Evolutionary conservation across 1,140 invertebrate species (phyloP), one percentile per base, ranked within the genome.

Genomic region (Hesperophylax magnus): DNA sequence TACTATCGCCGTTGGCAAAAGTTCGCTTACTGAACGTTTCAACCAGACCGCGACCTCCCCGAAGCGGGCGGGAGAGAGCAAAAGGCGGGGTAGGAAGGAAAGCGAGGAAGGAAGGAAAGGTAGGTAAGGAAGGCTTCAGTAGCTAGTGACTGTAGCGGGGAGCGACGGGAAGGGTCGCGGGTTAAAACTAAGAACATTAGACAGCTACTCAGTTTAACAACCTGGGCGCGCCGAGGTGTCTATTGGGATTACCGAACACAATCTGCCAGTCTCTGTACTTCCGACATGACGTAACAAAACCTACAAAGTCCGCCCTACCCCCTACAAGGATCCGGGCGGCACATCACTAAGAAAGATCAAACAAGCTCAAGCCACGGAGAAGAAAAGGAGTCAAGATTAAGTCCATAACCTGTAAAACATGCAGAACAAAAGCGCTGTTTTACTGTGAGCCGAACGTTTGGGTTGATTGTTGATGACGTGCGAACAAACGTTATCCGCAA

Each of bases 151-250:
- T 47, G 11, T 11, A 47, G 39, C 8, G 39, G 39, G 11, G 39
- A 14, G 39, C 9, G 39, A 47, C 39, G 39, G 39, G 39, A 47
- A 47, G 39, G 47, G 24, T 71, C 56, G 63, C 75, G 79, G 79
- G 81, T 72, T 83, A 79, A 81, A 83, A 83, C 82, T 83, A 83
- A 83, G 82, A 81, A 81, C 82, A 83, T 83, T 83, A 83, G 82
- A 83, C 82, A 83, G 82, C 82, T 79, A 83, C 82, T 83, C 79
- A 83, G 82, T 83, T 83, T 83, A 83, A 83, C 82, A 83, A 83
- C 79, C 82, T 83, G 82, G 24, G 81, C 65, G 82, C 65, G 78
- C 78, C 78, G 82, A 83, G 82, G 82, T 81, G 82, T 83, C 82
- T 83, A 83, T 83, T 83, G 82, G 82, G 82, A 83, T 83, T 83